phyloP scores from a whole-genome alignment of 2,888 invertebrate genomes.

The Rambutsinella grinnellia region DNA sequence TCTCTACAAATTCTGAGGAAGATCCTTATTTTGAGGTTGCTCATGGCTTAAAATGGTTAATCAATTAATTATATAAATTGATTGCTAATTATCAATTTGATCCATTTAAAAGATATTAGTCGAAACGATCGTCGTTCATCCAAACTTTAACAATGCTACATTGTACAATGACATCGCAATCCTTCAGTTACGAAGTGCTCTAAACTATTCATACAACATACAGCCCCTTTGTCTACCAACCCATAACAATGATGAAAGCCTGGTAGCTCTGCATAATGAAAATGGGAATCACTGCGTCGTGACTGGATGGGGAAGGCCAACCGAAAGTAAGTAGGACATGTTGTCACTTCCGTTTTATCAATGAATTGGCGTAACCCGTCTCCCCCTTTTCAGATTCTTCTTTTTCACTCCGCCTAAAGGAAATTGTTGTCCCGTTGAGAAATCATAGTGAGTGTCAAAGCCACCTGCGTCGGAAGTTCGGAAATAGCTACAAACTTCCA shows the following conservation, averaged over 20 bases:
- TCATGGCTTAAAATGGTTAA: too few relatives aligned
- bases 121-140: slow-evolving; percentile 67
- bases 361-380: too few relatives aligned
- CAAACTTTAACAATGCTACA: slow-evolving; percentile 68
- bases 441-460: slow-evolving; percentile 68
- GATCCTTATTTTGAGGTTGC: slow-evolving; percentile 69
- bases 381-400: slow-evolving; percentile 67
- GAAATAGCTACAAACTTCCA: slow-evolving; percentile 68
- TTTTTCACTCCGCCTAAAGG: slow-evolving; percentile 70
- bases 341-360: too few relatives aligned
- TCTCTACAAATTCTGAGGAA: slow-evolving; percentile 68
- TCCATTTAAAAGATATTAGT: slow-evolving; percentile 42
- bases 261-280: too few relatives aligned
- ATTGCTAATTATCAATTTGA: not conserved
- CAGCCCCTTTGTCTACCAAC: slow-evolving; percentile 68
- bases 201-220: slow-evolving; percentile 67
- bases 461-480: slow-evolving; percentile 69
- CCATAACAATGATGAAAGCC: slow-evolving; percentile 27
- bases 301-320: slow-evolving; percentile 70
- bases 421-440: slow-evolving; percentile 70
- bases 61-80: slow-evolving; percentile 51
- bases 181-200: slow-evolving; percentile 67
- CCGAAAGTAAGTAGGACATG: slow-evolving; percentile 67
- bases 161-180: slow-evolving; percentile 70
- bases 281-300: slow-evolving; percentile 69